Evolutionary conservation across 2,113 vertebrate species (phyloP).

Genomic region (Uria lomvia): DNA sequence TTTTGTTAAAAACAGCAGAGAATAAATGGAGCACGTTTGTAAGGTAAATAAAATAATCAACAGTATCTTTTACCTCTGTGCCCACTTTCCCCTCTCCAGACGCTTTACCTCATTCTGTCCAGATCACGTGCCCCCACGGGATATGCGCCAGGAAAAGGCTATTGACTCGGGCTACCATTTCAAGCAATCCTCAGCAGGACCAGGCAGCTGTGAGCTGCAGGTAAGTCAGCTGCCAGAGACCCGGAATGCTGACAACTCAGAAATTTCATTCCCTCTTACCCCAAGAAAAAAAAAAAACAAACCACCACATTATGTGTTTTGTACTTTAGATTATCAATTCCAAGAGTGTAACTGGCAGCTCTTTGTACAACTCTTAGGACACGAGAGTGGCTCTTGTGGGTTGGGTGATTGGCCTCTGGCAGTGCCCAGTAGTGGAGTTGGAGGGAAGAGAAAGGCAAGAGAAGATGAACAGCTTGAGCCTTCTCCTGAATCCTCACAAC

Average conservation of each 20-base stretch:
- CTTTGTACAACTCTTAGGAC: neutral
- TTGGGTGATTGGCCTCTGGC: neutral
- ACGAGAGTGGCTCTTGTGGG: neutral
- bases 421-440: neutral
- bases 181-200: neutral
- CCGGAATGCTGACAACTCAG: neutral
- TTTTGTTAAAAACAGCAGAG: neutral
- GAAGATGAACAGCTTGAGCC: neutral
- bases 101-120: neutral
- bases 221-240: neutral
- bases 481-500: neutral
- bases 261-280: neutral
- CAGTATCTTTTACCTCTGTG: neutral
- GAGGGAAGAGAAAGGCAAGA: neutral
- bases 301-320: neutral
- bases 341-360: neutral
- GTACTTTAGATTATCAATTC: neutral
- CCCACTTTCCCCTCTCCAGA: neutral
- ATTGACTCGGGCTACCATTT: neutral
- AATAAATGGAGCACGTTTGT: neutral
- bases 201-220: neutral
- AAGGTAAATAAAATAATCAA: constrained; percentile 10
- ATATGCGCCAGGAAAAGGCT: neutral
- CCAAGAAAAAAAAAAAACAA: neutral
- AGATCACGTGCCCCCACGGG: neutral